Evolutionary conservation across 2,888 invertebrate species (phyloP).

Genomic region (Cheiracanthium punctorium): DNA sequence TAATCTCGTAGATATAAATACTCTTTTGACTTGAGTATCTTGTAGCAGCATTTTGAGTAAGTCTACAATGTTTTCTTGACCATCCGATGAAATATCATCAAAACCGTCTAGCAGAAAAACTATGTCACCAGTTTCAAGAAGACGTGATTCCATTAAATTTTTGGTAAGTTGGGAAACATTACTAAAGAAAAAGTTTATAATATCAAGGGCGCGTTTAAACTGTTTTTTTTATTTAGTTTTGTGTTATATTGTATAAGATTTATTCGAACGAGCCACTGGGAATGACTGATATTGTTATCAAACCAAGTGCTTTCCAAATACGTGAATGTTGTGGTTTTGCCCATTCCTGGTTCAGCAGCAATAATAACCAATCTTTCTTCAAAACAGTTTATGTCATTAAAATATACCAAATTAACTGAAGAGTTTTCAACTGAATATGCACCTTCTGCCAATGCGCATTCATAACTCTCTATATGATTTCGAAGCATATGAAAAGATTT

Average conservation of each 20-base stretch:
- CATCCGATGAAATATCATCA: conserved; percentile 1
- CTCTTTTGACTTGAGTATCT: background rate
- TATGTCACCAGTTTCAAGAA: background rate
- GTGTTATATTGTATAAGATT: background rate
- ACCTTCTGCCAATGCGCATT: background rate
- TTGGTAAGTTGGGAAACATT: background rate
- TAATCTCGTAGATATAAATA: conserved; percentile 11
- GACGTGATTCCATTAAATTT: background rate
- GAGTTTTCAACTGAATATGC: background rate
- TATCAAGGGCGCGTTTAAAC: background rate
- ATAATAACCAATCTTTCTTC: background rate
- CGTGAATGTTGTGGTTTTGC: conserved; percentile 1
- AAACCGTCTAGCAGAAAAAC: conserved; percentile 13
- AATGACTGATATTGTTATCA: too few relatives aligned
- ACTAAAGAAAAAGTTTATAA: background rate
- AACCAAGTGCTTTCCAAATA: background rate
- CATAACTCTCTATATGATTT: background rate
- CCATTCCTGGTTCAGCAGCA: conserved; percentile 27
- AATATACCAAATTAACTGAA: background rate
- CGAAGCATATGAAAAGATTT: background rate
- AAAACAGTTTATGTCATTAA: background rate
- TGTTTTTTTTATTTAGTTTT: background rate
- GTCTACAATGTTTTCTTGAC: background rate
- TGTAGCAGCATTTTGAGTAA: background rate
- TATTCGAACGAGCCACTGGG: conserved; percentile 6